Percentiles rank a stretch among this genome's conserved stretches.
phyloP scores from a whole-genome alignment of 1,140 invertebrate genomes.

The Drosophila pandora region DNA sequence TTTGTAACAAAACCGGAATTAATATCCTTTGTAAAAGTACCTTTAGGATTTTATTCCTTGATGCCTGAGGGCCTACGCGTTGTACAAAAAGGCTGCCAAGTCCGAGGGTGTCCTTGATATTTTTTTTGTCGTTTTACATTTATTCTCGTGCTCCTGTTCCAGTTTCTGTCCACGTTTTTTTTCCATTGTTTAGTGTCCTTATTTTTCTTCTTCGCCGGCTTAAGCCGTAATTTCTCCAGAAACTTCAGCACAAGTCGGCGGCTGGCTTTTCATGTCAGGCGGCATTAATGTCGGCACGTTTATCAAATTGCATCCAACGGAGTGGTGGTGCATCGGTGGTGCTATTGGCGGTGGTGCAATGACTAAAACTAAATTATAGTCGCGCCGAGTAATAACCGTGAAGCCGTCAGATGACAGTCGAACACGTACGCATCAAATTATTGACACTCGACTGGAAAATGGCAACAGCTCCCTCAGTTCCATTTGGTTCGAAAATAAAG shows the following conservation, averaged over 20 bases:
- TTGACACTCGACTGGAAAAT: conserved; percentile 30
- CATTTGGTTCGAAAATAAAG: conserved; percentile 28
- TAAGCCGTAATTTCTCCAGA: conserved; percentile 36
- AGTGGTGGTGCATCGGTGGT: conserved; percentile 1
- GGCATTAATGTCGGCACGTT: conserved; percentile 72
- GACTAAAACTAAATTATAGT: conserved; percentile 40
- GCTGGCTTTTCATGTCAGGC: conserved; percentile 60
- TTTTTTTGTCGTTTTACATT: conserved; percentile 7
- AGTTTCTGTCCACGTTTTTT: conserved; percentile 1
- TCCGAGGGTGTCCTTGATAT: conserved; percentile 25
- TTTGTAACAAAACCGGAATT: conserved; percentile 10
- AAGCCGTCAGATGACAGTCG: conserved; percentile 36
- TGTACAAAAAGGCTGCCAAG: conserved; percentile 12
- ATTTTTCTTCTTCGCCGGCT: conserved; percentile 17
- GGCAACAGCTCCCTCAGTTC: conserved; percentile 9
- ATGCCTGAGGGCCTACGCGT: background rate
- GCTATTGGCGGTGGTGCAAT: conserved; percentile 24
- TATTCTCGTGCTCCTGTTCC: conserved; percentile 11
- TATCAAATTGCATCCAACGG: conserved; percentile 70
- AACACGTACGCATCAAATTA: conserved; percentile 59
- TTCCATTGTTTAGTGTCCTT: conserved; percentile 28
- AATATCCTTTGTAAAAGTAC: conserved; percentile 2
- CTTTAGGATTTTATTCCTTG: background rate
- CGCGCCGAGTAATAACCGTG: conserved; percentile 36
- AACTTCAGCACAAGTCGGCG: conserved; percentile 18